Evolutionary conservation across 2,113 vertebrate genomes (phyloP).

Genomic region (Edolisoma coerulescens): DNA sequence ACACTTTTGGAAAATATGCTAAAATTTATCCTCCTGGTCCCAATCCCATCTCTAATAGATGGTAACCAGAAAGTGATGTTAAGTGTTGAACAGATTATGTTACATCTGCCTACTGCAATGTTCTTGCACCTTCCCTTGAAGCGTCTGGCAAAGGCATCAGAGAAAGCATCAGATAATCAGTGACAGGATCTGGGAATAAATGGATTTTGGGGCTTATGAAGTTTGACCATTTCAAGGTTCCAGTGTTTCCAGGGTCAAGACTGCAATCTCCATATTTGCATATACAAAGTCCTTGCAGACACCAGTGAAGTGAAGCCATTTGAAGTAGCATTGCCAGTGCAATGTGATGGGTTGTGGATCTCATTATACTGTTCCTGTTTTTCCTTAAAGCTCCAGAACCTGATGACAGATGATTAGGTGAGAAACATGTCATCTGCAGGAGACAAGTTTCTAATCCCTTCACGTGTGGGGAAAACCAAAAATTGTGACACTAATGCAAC

Average conservation of each 20-base stretch:
- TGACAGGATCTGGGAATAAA: neutral
- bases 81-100: neutral
- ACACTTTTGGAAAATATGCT: neutral
- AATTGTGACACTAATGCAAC: neutral
- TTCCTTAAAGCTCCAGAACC: neutral
- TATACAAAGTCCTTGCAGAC: neutral
- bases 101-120: neutral
- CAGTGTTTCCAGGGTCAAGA: neutral
- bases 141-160: conserved; percentile 28
- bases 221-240: neutral
- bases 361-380: neutral
- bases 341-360: neutral
- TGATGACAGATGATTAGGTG: conserved; percentile 8
- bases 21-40: neutral
- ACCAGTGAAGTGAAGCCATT: neutral
- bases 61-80: neutral
- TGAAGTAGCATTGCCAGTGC: neutral
- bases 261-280: neutral
- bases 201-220: neutral
- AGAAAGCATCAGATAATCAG: neutral
- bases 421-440: neutral
- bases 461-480: neutral
- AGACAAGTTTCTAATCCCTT: neutral
- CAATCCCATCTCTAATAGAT: neutral
- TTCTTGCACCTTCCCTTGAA: conserved; percentile 15